Evolutionary conservation across 53 echinoderm and acorn worm genomes (phyloP).

Genomic region (Holothuria scabra): DNA sequence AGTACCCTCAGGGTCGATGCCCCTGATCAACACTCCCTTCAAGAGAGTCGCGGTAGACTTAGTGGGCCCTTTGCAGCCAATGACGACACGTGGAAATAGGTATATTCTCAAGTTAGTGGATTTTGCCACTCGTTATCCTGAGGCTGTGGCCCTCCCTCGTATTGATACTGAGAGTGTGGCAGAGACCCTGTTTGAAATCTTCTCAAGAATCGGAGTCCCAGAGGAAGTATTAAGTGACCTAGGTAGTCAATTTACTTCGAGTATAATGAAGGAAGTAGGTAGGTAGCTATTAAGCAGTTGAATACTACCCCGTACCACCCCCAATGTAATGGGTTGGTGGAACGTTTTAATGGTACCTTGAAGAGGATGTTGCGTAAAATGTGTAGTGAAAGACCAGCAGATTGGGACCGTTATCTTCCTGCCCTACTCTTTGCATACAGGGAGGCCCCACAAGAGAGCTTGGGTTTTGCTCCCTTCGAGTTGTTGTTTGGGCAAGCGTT

Average conservation of each 20-base stretch:
- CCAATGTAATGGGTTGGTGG: slow-evolving; percentile 20
- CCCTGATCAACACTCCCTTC: slow-evolving; percentile 45
- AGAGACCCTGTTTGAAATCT: slow-evolving; percentile 29
- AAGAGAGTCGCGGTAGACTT: slow-evolving; percentile 33
- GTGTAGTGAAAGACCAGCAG: neutral
- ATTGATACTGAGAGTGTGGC: slow-evolving; percentile 43
- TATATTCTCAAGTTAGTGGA: slow-evolving; percentile 48
- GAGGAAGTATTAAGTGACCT: slow-evolving; percentile 24
- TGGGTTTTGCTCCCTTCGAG: slow-evolving; percentile 37
- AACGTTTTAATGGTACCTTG: slow-evolving; percentile 44
- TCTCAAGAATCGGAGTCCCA: slow-evolving; percentile 31
- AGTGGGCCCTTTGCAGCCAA: slow-evolving; percentile 35
- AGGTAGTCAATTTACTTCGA: slow-evolving; percentile 28
- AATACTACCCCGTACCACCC: slow-evolving; percentile 42
- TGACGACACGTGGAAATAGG: slow-evolving; percentile 23
- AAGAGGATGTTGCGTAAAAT: slow-evolving; percentile 30
- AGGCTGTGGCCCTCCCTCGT: slow-evolving; percentile 16
- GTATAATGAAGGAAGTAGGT: neutral
- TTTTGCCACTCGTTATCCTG: slow-evolving; percentile 37
- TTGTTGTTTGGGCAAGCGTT: slow-evolving; percentile 31
- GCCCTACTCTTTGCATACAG: too few species aligned
- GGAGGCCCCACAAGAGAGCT: slow-evolving; percentile 35
- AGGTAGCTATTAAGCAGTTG: neutral
- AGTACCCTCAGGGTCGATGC: slow-evolving; percentile 48
- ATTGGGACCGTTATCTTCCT: slow-evolving; percentile 26